Conservation (phyloP, 2,113 vertebrate species). For the Brachionichthys hirsutus region DNA sequence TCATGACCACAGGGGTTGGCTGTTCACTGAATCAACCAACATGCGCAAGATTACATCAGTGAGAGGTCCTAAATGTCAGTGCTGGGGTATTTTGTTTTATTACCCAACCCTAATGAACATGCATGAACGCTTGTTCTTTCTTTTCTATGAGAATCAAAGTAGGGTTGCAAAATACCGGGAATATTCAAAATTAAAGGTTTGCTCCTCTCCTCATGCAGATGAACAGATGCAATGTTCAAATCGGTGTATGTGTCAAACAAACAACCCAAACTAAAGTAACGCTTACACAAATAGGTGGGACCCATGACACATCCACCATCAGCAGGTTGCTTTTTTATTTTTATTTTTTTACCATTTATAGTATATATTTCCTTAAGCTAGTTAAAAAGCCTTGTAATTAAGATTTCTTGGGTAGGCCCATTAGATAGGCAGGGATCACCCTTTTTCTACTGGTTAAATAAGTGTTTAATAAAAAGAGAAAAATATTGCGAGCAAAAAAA, state of each 20-base stretch:
- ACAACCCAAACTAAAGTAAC: conserved; percentile 27
- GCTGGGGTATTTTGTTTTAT: too few species aligned
- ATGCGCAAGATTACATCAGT: too few species aligned
- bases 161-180: too few species aligned
- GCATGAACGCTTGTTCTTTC: too few species aligned
- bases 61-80: too few species aligned
- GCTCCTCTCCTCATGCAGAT: too few species aligned
- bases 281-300: background rate
- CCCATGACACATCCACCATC: conserved; percentile 14
- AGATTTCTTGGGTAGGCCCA: conserved; percentile 51
- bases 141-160: too few species aligned
- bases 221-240: conserved; percentile 18
- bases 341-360: conserved; percentile 30
- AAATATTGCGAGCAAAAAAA: conserved; percentile 40
- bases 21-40: too few species aligned
- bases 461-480: conserved; percentile 40
- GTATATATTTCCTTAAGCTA: conserved; percentile 43
- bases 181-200: too few species aligned
- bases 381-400: conserved; percentile 55
- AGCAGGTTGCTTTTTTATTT: conserved; percentile 22
- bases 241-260: conserved; percentile 11
- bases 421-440: conserved; percentile 39
- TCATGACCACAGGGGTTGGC: too few species aligned
- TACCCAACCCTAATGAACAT: too few species aligned
- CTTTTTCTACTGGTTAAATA: conserved; percentile 56